Percentiles rank a stretch among this genome's conserved stretches.
phyloP scores from a whole-genome alignment of 2,888 invertebrate genomes.

The Torymus auratus region DNA sequence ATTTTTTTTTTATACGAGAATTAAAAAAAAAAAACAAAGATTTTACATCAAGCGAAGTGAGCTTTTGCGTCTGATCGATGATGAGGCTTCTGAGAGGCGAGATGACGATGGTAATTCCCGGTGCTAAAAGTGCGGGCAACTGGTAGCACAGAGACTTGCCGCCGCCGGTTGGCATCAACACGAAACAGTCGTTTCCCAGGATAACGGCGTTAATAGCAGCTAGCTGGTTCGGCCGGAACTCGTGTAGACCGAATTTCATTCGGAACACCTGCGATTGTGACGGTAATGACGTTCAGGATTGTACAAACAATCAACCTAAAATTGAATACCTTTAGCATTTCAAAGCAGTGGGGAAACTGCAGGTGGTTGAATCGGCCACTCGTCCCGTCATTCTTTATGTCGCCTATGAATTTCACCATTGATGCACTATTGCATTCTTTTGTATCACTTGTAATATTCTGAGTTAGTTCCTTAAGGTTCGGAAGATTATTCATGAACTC shows the following conservation, averaged over 20 bases:
- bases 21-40: too few relatives aligned
- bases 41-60: conserved; percentile 90
- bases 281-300: too few relatives aligned
- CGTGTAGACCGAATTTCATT: conserved; percentile 90
- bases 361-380: conserved; percentile 86
- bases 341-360: conserved; percentile 83
- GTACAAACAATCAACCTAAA: too few relatives aligned
- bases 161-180: conserved; percentile 98
- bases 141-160: conserved; percentile 96
- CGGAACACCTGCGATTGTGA: conserved; percentile 79
- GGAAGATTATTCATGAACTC: neutral
- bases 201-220: conserved; percentile 96
- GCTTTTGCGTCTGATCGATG: conserved; percentile 95
- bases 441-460: neutral
- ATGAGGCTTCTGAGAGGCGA: conserved; percentile 98
- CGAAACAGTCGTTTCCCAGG: conserved; percentile 91
- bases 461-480: neutral
- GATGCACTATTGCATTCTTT: neutral
- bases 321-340: conserved; percentile 75
- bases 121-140: conserved; percentile 89
- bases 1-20: too few relatives aligned
- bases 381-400: conserved; percentile 83
- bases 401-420: conserved; percentile 75
- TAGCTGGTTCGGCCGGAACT: conserved; percentile 94
- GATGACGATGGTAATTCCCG: conserved; percentile 94